These are phyloP conservation scores for Carpatolechia fugitivella DNA, from an alignment of 2,888 invertebrate genomes.

Conservation along the genomic window DNA sequence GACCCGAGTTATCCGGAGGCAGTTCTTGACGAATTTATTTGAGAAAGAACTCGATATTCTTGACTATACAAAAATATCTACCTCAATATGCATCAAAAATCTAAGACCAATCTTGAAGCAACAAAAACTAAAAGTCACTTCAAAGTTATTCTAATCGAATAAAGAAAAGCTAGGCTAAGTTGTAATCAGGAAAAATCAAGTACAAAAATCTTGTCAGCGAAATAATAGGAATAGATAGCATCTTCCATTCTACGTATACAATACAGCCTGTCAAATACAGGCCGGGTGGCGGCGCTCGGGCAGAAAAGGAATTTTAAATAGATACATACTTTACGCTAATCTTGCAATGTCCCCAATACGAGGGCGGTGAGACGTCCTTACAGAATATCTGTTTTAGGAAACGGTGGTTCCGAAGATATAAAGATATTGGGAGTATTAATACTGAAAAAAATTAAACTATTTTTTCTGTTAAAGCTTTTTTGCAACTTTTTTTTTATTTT, in stretches of 20 bases:
- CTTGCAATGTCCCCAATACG: slow-evolving; percentile 46
- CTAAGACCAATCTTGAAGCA: not conserved
- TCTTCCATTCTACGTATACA: slow-evolving; percentile 31
- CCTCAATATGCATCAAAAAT: not conserved
- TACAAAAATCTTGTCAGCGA: slow-evolving; percentile 1
- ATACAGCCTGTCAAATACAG: slow-evolving; percentile 52
- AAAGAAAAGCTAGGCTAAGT: not conserved
- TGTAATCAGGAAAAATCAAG: not conserved
- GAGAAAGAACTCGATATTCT: not conserved
- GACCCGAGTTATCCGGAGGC: slow-evolving; percentile 40
- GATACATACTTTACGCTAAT: slow-evolving; percentile 64
- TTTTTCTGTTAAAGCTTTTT: too few species aligned
- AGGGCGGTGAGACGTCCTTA: slow-evolving; percentile 49
- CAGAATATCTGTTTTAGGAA: slow-evolving; percentile 44
- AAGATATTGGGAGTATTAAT: slow-evolving; percentile 25
- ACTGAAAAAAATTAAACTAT: not conserved
- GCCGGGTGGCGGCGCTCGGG: slow-evolving; percentile 35
- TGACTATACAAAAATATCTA: not conserved
- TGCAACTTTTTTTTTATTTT: too few species aligned
- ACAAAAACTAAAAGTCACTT: not conserved
- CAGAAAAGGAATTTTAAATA: slow-evolving; percentile 55
- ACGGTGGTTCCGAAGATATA: slow-evolving; percentile 28
- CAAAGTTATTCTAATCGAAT: not conserved
- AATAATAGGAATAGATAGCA: slow-evolving; percentile 22
- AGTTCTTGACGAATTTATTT: slow-evolving; percentile 45